Evolutionary conservation across 2,888 invertebrate species (phyloP).

Genomic region (Rambutsinella grinnellia): DNA sequence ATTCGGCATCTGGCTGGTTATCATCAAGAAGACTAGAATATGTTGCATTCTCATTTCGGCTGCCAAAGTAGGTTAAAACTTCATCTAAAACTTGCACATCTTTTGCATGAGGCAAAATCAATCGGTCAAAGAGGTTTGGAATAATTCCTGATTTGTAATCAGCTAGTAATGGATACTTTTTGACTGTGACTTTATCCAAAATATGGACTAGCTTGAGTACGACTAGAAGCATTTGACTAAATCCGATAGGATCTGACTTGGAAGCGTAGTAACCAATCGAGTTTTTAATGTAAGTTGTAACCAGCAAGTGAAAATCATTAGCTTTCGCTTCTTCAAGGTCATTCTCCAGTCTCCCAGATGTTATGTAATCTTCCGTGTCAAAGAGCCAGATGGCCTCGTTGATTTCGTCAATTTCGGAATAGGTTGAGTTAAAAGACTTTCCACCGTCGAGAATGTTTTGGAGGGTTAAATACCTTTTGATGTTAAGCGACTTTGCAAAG

Average conservation of each 20-base stretch:
- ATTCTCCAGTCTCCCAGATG: too few species aligned
- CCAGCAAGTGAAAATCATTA: too few species aligned
- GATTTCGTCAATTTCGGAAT: background rate
- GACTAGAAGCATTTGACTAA: conserved; percentile 29
- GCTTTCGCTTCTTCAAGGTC: too few species aligned
- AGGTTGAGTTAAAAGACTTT: background rate
- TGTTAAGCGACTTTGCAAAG: background rate
- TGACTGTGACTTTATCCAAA: conserved; percentile 5
- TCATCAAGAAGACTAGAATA: background rate
- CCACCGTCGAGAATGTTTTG: background rate
- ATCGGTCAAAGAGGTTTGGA: background rate
- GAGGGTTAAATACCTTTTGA: background rate
- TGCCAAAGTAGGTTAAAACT: background rate
- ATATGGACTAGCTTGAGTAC: background rate
- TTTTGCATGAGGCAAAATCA: conserved; percentile 2
- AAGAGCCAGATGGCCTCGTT: conserved; percentile 12
- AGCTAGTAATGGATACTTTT: background rate
- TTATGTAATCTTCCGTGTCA: too few species aligned
- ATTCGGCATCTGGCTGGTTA: background rate
- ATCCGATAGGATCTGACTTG: conserved; percentile 17
- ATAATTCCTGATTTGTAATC: conserved; percentile 2
- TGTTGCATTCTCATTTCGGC: background rate
- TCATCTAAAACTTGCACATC: conserved; percentile 19
- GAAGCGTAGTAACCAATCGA: too few species aligned
- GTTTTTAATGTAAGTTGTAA: too few species aligned